Base-by-base conservation (phyloP, 1,140 invertebrate species). In the Drosophila tani region DNA sequence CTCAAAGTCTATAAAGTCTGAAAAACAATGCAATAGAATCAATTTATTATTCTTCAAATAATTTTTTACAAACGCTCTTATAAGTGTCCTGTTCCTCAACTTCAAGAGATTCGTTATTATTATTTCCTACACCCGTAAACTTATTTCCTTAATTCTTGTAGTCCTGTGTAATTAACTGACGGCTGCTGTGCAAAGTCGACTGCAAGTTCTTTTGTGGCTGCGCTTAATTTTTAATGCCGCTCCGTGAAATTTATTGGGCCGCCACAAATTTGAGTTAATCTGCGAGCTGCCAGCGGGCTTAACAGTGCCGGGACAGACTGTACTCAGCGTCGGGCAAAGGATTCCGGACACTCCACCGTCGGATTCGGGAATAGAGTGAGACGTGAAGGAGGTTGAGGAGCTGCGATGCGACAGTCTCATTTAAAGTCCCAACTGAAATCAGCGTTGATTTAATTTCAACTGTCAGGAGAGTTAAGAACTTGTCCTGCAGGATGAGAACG, bases 181-280 rank as follows among this genome's bases (percentile, higher is more conserved):
- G 63, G 29, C 63, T 45, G 63, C 41, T 40, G 65, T 45, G 51
- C 49, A 60, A 82, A 87, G 80, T 65, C 80, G 66, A 56, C 82
- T 73, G 84, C 77, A 81, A 78, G 67, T 78, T 64, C 69, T 77
- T 80, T 60, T 78, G 58, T 75, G 71, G 60, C 58, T 56, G 32
- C 77, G 80, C 84, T 87, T 88, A 87, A 87, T 87, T 87, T 88
- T 87, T 88, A 87, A 87, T 88, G 77, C 84, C 71, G 47, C 57
- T 46, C 66, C 69, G 41, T 81, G 66, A 88, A 88, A 88, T 88
- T 87, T 87, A 87, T 88, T 88, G 77, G 79, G 53, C 77, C 74
- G 81, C 83, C 81, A 88, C 83, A 87, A 87, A 87, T 87, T 83
- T 81, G 84, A 88, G 77, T 88, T 87, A 87, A 87, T 87, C 84